phyloP scores from a whole-genome alignment of 2,888 invertebrate species.

The Agrotis exclamationis region DNA sequence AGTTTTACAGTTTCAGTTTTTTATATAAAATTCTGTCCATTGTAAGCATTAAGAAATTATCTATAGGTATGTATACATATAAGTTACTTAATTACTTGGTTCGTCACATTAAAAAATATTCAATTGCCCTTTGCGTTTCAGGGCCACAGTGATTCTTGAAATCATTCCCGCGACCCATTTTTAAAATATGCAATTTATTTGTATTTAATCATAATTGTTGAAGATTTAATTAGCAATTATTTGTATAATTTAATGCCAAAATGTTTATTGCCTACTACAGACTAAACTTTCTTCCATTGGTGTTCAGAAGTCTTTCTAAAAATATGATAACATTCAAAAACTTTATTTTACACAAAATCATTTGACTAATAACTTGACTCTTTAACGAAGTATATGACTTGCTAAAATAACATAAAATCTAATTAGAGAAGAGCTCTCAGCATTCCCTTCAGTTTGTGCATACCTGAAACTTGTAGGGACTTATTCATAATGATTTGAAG shows the following conservation, averaged over 20 bases:
- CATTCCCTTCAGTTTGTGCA: constrained; percentile 34
- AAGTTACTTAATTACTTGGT: no score
- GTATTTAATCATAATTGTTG: no score
- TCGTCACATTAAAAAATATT: no score
- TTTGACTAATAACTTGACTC: neutral
- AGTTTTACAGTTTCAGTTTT: no score
- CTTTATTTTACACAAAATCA: neutral
- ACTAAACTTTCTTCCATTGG: neutral
- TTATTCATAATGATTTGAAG: constrained; percentile 15
- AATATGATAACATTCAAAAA: neutral
- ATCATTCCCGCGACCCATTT: no score
- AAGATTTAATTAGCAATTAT: no score
- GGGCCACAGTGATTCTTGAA: no score
- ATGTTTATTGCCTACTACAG: no score
- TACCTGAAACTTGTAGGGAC: constrained; percentile 37
- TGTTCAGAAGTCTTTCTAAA: neutral
- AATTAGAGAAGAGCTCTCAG: constrained; percentile 28
- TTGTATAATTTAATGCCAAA: no score
- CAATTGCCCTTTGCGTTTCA: no score
- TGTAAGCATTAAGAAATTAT: neutral
- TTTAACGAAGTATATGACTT: neutral
- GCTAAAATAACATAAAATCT: constrained; percentile 23
- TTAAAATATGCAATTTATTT: no score
- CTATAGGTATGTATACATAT: neutral
- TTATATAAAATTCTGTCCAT: neutral